These are phyloP conservation scores for Myodes glareolus DNA, from an alignment of 2,113 vertebrate species.

Conservation along the genomic window DNA sequence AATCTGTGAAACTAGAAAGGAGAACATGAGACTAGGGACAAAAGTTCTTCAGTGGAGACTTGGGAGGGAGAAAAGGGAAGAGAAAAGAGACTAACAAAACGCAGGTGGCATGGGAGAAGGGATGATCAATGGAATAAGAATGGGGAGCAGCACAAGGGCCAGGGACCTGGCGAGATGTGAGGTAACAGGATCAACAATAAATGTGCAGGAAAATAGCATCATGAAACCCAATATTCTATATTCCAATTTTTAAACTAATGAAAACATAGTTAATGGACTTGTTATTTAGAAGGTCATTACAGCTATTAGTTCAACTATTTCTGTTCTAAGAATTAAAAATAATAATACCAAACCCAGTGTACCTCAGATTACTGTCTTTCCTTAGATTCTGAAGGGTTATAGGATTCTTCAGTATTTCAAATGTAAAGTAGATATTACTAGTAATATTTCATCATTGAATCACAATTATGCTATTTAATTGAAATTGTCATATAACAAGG, in stretches of 20 bases:
- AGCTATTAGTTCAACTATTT: constrained; percentile 16
- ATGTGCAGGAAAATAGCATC: neutral
- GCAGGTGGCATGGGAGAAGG: neutral
- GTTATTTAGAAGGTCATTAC: neutral
- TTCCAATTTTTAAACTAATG: neutral
- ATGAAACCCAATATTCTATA: neutral
- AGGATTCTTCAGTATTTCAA: constrained; percentile 30
- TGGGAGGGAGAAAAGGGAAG: neutral
- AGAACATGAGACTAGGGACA: neutral
- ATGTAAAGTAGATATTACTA: constrained; percentile 41
- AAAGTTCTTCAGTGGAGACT: neutral
- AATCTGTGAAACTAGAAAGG: neutral
- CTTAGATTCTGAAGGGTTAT: neutral
- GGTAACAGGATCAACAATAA: neutral
- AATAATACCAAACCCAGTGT: constrained; percentile 7
- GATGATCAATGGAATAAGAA: too few relatives aligned
- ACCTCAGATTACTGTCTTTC: constrained; percentile 21
- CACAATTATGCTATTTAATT: constrained; percentile 44
- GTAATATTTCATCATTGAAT: constrained; percentile 26
- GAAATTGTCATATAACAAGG: constrained; percentile 38
- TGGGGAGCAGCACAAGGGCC: neutral
- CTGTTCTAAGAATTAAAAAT: constrained; percentile 56
- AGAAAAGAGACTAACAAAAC: neutral
- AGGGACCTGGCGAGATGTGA: neutral
- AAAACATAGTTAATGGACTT: neutral